Evolutionary conservation across 1,140 invertebrate genomes (phyloP).

Genomic region (Caenorhabditis elegans): DNA sequence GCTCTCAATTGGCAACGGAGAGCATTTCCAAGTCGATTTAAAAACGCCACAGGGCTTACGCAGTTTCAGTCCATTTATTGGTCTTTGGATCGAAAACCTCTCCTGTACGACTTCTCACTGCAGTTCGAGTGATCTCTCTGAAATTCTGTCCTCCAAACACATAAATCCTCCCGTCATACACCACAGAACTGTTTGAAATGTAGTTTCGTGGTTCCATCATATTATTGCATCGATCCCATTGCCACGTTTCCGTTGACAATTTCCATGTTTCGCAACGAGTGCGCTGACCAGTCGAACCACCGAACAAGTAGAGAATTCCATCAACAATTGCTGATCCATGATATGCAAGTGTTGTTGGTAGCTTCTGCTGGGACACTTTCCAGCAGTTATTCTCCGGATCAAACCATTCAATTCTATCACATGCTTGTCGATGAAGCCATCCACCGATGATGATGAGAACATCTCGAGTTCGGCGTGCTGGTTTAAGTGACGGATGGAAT

Average conservation of each 20-base stretch:
- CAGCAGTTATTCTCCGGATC: not conserved
- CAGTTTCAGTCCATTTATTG: not conserved
- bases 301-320: not conserved
- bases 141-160: constrained; percentile 5
- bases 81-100: constrained; percentile 8
- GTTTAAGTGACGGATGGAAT: not conserved
- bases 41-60: no score
- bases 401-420: constrained; percentile 18
- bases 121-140: not conserved
- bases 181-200: constrained; percentile 8
- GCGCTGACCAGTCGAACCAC: not conserved
- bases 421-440: not conserved
- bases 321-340: not conserved
- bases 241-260: not conserved
- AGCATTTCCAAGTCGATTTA: no score
- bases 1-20: no score
- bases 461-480: not conserved
- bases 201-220: not conserved
- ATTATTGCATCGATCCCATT: not conserved
- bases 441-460: not conserved
- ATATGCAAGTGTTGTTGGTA: not conserved
- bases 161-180: not conserved
- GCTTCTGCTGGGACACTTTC: constrained; percentile 1
- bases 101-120: not conserved
- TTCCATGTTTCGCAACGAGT: constrained; percentile 14